Evolutionary conservation across 1,140 invertebrate genomes (phyloP).

Genomic region (Colletes gigas): DNA sequence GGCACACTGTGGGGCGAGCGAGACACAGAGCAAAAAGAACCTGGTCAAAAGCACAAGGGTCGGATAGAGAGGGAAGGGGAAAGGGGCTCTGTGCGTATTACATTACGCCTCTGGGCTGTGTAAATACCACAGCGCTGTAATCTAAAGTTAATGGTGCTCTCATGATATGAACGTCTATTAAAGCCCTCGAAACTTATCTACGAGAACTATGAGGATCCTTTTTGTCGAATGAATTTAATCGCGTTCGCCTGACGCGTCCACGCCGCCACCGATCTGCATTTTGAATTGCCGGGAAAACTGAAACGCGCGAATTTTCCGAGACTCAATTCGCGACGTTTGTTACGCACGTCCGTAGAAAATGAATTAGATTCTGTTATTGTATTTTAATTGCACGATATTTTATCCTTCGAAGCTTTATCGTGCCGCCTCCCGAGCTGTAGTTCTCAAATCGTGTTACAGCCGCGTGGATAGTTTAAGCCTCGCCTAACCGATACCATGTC

Average conservation of each 20-base stretch:
- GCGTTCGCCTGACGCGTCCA: slow-evolving; percentile 14
- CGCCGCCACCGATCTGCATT: not conserved
- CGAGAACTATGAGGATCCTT: slow-evolving; percentile 34
- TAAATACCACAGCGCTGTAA: slow-evolving; percentile 74
- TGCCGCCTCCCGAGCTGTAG: too few relatives aligned
- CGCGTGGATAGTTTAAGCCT: too few relatives aligned
- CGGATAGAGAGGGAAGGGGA: not conserved
- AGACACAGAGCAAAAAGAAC: not conserved
- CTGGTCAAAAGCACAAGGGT: slow-evolving; percentile 46
- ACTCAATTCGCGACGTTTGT: not conserved
- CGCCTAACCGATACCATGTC: too few relatives aligned
- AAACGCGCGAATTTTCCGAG: not conserved
- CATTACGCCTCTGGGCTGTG: slow-evolving; percentile 68
- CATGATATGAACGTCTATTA: slow-evolving; percentile 64
- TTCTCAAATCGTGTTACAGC: too few relatives aligned
- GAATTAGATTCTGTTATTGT: not conserved
- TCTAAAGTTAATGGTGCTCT: slow-evolving; percentile 76
- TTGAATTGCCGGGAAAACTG: not conserved
- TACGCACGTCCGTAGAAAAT: not conserved
- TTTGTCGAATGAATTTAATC: slow-evolving; percentile 45
- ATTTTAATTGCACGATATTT: not conserved
- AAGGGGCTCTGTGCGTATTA: slow-evolving; percentile 63
- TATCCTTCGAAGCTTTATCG: not conserved
- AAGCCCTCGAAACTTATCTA: slow-evolving; percentile 53
- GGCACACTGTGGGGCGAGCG: not conserved